These are phyloP conservation scores for Saguinus imperator DNA, from an alignment of 2,113 vertebrate species.

Conservation along the genomic window DNA sequence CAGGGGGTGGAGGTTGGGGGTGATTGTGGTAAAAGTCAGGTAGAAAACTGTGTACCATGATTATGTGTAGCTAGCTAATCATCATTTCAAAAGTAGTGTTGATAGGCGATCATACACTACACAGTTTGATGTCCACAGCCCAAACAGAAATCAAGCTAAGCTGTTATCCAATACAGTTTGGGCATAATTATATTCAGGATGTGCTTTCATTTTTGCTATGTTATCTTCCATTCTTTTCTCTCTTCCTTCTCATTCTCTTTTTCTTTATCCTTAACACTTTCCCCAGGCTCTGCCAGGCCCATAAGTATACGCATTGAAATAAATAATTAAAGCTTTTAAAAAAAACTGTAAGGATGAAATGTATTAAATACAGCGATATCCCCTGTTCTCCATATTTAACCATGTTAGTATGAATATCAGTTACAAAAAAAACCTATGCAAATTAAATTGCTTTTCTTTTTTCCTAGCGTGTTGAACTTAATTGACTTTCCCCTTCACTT, in stretches of 20 bases:
- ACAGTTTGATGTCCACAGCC: background rate
- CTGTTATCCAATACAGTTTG: background rate
- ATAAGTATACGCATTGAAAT: background rate
- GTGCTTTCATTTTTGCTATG: background rate
- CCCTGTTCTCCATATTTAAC: background rate
- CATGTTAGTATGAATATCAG: background rate
- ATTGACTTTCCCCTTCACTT: background rate
- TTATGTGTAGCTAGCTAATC: background rate
- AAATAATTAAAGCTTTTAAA: background rate
- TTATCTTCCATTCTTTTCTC: background rate
- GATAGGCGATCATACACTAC: background rate
- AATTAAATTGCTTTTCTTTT: background rate
- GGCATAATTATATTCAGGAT: background rate
- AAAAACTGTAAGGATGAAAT: background rate
- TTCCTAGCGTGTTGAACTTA: background rate
- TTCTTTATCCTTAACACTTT: background rate
- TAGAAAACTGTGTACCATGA: background rate
- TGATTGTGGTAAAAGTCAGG: background rate
- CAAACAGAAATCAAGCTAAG: background rate
- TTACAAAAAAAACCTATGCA: background rate
- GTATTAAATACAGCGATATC: background rate
- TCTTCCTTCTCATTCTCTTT: background rate
- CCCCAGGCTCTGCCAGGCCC: background rate
- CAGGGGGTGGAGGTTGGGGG: accelerated
- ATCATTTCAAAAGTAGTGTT: background rate